phyloP scores from a whole-genome alignment of 2,113 vertebrate species.

The Rattus rattus region DNA sequence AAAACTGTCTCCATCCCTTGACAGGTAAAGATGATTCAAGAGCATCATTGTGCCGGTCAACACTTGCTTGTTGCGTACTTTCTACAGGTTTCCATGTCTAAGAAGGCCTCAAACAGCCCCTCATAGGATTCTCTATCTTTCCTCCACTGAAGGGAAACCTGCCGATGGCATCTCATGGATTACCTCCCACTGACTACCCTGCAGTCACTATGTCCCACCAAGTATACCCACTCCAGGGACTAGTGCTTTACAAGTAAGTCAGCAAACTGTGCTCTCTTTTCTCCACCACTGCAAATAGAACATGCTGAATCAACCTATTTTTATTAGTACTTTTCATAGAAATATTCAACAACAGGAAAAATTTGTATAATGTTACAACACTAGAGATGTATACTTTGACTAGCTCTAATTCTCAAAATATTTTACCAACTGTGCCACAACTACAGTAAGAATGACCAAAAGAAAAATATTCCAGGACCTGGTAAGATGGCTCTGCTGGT shows the following conservation, averaged over 20 bases:
- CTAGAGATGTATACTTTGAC: slow-evolving; percentile 4
- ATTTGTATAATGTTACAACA: not conserved
- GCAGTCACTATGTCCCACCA: not conserved
- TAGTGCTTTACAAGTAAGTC: not conserved
- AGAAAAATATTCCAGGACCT: not conserved
- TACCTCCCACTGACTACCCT: not conserved
- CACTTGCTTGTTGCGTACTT: not conserved
- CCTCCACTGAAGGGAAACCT: not conserved
- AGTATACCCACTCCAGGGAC: not conserved
- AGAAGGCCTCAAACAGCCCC: too few species aligned
- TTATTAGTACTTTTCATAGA: slow-evolving; percentile 22
- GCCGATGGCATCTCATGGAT: not conserved
- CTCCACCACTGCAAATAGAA: not conserved
- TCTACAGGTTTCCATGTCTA: not conserved
- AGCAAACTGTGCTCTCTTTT: slow-evolving; percentile 12
- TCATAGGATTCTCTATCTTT: not conserved
- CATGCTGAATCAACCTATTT: not conserved
- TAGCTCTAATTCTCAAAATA: slow-evolving; percentile 42
- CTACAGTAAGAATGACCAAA: slow-evolving; percentile 54
- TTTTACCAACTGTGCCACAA: not conserved
- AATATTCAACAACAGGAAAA: not conserved
- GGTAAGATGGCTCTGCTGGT: too few species aligned
- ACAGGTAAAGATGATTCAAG: not conserved
- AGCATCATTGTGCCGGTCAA: not conserved
- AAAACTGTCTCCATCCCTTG: not conserved